Percentiles rank a stretch among this genome's conserved stretches.
Evolutionary conservation across 1,140 invertebrate genomes (phyloP).

Genomic region (Chymomyza costata): DNA sequence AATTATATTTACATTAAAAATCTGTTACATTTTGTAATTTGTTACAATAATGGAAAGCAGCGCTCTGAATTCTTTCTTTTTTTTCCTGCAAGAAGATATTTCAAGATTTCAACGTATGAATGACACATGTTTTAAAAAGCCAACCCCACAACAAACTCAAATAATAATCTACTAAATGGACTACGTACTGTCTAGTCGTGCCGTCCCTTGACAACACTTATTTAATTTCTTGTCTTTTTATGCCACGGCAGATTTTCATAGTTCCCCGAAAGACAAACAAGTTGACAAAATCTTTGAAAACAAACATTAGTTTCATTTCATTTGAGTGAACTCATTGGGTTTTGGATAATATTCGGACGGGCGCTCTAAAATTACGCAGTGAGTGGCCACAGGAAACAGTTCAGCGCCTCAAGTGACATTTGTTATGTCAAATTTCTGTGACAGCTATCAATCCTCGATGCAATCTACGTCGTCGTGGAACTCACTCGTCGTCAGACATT

Average conservation of each 20-base stretch:
- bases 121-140: constrained; percentile 45
- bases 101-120: constrained; percentile 26
- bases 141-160: constrained; percentile 33
- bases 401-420: constrained; percentile 46
- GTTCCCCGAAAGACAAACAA: constrained; percentile 26
- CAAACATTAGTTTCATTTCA: constrained; percentile 47
- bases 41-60: constrained; percentile 24
- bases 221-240: constrained; percentile 19
- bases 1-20: constrained; percentile 73
- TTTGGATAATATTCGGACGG: too few species aligned
- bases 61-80: too few species aligned
- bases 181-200: too few species aligned
- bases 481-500: constrained; percentile 6
- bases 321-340: constrained; percentile 16
- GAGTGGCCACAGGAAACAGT: constrained; percentile 21
- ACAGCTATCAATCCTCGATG: constrained; percentile 59
- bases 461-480: constrained; percentile 1
- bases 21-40: constrained; percentile 60
- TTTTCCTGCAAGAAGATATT: constrained; percentile 12
- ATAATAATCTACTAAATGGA: background rate
- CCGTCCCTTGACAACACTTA: too few species aligned
- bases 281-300: constrained; percentile 65
- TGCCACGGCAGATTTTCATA: constrained; percentile 18
- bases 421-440: constrained; percentile 66
- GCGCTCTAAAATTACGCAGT: constrained; percentile 15